Conservation (phyloP, 2,888 invertebrate genomes). For the Electrophaes corylata region DNA sequence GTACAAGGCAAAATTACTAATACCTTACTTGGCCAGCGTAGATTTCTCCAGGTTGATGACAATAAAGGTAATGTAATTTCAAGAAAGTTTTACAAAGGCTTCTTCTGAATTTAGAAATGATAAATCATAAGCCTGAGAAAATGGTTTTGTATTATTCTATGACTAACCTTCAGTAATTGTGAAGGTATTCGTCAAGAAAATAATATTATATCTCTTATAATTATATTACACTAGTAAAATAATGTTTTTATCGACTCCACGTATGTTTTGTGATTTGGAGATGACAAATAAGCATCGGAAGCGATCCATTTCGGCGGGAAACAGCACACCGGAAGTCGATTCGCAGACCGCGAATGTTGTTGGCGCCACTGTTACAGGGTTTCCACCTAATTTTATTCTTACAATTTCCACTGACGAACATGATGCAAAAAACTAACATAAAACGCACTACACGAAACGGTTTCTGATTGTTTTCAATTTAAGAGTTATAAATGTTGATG, state of each 20-base stretch:
- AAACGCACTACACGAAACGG: no score
- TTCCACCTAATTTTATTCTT: constrained; percentile 44
- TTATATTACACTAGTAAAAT: not conserved
- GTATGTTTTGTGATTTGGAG: constrained; percentile 56
- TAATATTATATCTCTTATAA: no score
- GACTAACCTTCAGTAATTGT: no score
- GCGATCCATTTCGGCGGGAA: constrained; percentile 83
- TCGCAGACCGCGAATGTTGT: constrained; percentile 79
- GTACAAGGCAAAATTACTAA: no score
- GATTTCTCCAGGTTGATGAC: no score
- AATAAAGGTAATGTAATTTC: no score
- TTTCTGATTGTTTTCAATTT: not conserved
- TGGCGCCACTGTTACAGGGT: constrained; percentile 66
- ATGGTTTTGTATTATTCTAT: no score
- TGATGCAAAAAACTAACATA: constrained; percentile 13
- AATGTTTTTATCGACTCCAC: constrained; percentile 45
- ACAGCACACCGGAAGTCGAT: constrained; percentile 80
- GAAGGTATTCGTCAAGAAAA: no score
- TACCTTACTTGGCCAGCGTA: no score
- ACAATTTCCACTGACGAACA: constrained; percentile 25
- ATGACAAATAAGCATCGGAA: constrained; percentile 83
- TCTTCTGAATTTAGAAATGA: no score
- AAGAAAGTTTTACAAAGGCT: no score
- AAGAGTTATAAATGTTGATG: not conserved
- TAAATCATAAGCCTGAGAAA: no score